phyloP scores from a whole-genome alignment of 2,888 invertebrate species.

The Ormyrus labotus region DNA sequence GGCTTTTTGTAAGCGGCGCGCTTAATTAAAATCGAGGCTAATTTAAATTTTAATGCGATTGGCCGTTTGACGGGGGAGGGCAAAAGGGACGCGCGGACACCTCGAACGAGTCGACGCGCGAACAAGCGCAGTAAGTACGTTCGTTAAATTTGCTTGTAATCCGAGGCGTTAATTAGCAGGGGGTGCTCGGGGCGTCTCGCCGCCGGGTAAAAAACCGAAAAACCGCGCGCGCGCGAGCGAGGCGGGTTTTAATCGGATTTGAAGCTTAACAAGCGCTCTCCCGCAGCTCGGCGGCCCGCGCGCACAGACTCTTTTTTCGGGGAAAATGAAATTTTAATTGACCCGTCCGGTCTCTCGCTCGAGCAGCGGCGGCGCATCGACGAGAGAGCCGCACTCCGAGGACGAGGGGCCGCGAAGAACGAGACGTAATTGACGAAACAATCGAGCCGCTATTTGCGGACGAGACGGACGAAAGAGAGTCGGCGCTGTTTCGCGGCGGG shows the following conservation, averaged over 20 bases:
- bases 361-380: no score
- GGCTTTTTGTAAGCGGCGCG: background rate
- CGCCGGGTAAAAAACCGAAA: background rate
- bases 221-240: background rate
- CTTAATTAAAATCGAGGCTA: constrained; percentile 21
- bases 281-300: no score
- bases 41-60: constrained; percentile 37
- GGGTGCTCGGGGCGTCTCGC: no score
- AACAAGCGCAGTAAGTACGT: no score
- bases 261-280: background rate
- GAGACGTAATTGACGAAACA: constrained; percentile 39
- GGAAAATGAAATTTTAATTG: constrained; percentile 45
- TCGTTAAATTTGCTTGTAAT: no score
- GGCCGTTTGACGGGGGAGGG: background rate
- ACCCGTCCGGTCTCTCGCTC: background rate
- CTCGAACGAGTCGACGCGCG: no score
- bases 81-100: no score
- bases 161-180: no score
- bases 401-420: background rate
- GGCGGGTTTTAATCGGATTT: constrained; percentile 18
- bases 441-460: constrained; percentile 17
- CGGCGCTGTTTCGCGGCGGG: constrained; percentile 10
- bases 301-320: no score
- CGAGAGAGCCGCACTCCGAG: background rate
- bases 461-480: no score